These are phyloP conservation scores for Ceratothoa steindachneri DNA, from an alignment of 2,888 invertebrate genomes.

Conservation along the genomic window DNA sequence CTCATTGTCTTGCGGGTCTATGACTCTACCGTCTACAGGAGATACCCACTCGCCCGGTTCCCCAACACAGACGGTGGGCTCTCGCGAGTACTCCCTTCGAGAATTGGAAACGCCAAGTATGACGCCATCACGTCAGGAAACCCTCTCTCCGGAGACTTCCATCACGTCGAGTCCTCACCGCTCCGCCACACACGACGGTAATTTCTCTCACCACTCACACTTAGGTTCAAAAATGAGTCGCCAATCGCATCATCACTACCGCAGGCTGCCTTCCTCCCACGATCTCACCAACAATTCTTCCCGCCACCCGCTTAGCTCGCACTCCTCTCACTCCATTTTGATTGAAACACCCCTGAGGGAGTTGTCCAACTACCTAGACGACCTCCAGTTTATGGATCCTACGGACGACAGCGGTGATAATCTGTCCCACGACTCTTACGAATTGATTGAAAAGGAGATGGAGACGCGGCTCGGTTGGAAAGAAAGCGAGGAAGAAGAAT, in stretches of 20 bases:
- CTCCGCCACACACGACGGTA: conserved; percentile 52
- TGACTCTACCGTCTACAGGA: conserved; percentile 60
- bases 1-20: conserved; percentile 54
- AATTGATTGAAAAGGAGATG: conserved; percentile 46
- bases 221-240: conserved; percentile 49
- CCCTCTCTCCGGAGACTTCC: conserved; percentile 50
- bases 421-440: conserved; percentile 49
- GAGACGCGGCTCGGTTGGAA: conserved; percentile 26
- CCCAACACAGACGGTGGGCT: conserved; percentile 38
- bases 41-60: conserved; percentile 42
- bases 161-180: conserved; percentile 50
- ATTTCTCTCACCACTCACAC: conserved; percentile 51
- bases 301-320: not conserved
- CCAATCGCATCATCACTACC: conserved; percentile 41
- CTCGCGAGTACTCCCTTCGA: conserved; percentile 41
- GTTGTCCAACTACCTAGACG: conserved; percentile 21
- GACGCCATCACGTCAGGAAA: conserved; percentile 50
- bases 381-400: conserved; percentile 27
- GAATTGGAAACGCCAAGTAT: conserved; percentile 49
- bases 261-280: conserved; percentile 27
- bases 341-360: not conserved
- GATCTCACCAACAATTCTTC: conserved; percentile 24
- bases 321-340: conserved; percentile 16
- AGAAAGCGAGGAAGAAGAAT: not conserved
- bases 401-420: conserved; percentile 47